Evolutionary conservation across 1,140 invertebrate genomes (phyloP), one percentile per base, ranked within the genome.

Genomic region (Vollenhovia emeryi): DNA sequence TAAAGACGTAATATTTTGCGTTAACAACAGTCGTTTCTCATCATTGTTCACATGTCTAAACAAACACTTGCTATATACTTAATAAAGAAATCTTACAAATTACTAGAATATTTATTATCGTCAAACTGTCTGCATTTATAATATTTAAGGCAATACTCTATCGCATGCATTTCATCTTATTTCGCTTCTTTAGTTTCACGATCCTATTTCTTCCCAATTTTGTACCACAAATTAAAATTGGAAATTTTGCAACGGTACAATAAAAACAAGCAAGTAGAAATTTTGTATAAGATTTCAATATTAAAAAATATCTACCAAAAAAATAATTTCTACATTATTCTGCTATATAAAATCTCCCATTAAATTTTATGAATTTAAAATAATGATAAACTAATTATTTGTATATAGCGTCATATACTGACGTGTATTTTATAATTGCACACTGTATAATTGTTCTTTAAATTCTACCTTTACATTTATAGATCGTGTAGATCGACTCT

Each of bases 51-150:
- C 6, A 24, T 55, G 30, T 15, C n/a, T 73, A 52, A 73, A 36
- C 24, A n/a, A n/a, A 73, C 69, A 30, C 48, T 73, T 73, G 27
- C 27, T 50, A 50, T 71, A n/a, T 40, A 64, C 33, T 40, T 64
- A 64, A 64, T 64, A 64, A 64, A 64, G 60, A 64, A 64, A 64
- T 64, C 33, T 64, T 40, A 36, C 60, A 64, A 40, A 40, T 40
- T n/a, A 64, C 9, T 62, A 36, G 18, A 40, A 64, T 13, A 5
- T 64, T 64, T 64, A 64, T 64, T 64, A 13, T 27, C 13, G 21
- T 62, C 15, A 64, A 64, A 40, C 33, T 64, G 15, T 64, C 4
- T 30, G 15, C 3, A 1, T 60, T 40, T n/a, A 11, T 33, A 64
- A n/a, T 18, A 36, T 40, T 40, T 40, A 36, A 0, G 7, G 2